A percentile compares a stretch with the other conserved stretches of the same genome.
Evolutionary conservation across 2,888 invertebrate species (phyloP).

Genomic region (Poecilobothrus nobilitatus): DNA sequence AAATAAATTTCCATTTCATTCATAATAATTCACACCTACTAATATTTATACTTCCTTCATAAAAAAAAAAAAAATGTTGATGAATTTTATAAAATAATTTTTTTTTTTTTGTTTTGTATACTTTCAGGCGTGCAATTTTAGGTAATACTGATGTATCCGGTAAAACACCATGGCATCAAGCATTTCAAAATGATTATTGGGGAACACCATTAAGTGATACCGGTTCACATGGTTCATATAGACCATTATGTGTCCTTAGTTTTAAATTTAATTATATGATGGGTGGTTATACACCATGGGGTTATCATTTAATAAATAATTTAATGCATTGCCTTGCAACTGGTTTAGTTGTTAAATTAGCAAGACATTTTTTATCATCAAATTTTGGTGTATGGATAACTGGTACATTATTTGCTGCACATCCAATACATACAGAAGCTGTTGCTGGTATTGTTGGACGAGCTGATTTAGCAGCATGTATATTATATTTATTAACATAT

Average conservation of each 20-base stretch:
- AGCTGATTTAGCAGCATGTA: constrained; percentile 86
- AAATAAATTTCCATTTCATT: too few relatives aligned
- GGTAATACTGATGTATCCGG: constrained; percentile 88
- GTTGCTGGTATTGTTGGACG: constrained; percentile 93
- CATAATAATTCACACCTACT: too few relatives aligned
- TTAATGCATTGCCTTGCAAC: constrained; percentile 79
- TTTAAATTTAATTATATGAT: constrained; percentile 76
- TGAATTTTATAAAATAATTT: constrained; percentile 5
- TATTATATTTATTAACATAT: constrained; percentile 81
- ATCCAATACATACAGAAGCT: constrained; percentile 95
- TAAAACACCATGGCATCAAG: constrained; percentile 68
- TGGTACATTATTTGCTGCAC: constrained; percentile 83
- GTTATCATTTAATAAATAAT: constrained; percentile 81
- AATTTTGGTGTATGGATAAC: constrained; percentile 64
- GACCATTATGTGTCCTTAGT: constrained; percentile 83
- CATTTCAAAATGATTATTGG: constrained; percentile 95
- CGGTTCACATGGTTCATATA: constrained; percentile 94
- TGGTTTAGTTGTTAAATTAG: constrained; percentile 68
- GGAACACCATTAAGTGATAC: constrained; percentile 87
- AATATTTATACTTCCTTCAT: too few relatives aligned
- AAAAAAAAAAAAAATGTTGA: neutral
- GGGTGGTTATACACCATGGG: constrained; percentile 68
- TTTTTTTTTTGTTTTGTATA: constrained; percentile 27
- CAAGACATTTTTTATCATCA: constrained; percentile 59
- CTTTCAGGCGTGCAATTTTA: constrained; percentile 86